Evolutionary conservation across 2,888 invertebrate genomes (phyloP).

Genomic region (Thera britannica): DNA sequence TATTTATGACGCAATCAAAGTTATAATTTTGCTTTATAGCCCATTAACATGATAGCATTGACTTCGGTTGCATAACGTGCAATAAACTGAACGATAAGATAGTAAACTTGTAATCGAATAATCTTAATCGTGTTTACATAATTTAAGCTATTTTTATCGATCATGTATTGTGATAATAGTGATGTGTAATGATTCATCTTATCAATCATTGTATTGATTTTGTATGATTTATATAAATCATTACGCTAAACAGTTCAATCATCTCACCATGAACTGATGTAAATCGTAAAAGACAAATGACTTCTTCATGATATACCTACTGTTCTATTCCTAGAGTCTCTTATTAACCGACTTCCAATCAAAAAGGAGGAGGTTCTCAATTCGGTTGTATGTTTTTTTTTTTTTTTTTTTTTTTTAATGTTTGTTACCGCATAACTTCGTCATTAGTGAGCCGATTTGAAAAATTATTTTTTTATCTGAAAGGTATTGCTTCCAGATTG

Average conservation of each 20-base stretch:
- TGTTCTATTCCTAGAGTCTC: too few relatives aligned
- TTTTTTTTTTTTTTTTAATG: too few relatives aligned
- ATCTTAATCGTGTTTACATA: constrained; percentile 21
- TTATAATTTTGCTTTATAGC: constrained; percentile 12
- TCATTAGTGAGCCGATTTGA: too few relatives aligned
- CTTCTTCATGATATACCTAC: too few relatives aligned
- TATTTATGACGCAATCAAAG: constrained; percentile 8
- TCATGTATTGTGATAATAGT: neutral
- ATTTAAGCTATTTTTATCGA: constrained; percentile 3
- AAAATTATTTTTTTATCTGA: too few relatives aligned
- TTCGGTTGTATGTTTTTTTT: too few relatives aligned
- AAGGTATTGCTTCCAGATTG: too few relatives aligned
- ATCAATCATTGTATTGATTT: neutral
- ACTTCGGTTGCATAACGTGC: constrained; percentile 18
- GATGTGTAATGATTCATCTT: too few relatives aligned
- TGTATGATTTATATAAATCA: neutral
- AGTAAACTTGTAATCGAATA: constrained; percentile 10
- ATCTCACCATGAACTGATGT: neutral
- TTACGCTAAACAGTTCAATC: neutral
- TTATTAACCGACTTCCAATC: too few relatives aligned
- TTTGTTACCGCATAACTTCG: too few relatives aligned
- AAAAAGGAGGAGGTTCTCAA: too few relatives aligned
- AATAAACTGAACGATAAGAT: constrained; percentile 7
- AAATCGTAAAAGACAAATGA: neutral
- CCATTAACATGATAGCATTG: constrained; percentile 14